These are phyloP conservation scores for Exaiptasia diaphana DNA, from an alignment of 64 coral and sea anemone species.

Conservation along the genomic window DNA sequence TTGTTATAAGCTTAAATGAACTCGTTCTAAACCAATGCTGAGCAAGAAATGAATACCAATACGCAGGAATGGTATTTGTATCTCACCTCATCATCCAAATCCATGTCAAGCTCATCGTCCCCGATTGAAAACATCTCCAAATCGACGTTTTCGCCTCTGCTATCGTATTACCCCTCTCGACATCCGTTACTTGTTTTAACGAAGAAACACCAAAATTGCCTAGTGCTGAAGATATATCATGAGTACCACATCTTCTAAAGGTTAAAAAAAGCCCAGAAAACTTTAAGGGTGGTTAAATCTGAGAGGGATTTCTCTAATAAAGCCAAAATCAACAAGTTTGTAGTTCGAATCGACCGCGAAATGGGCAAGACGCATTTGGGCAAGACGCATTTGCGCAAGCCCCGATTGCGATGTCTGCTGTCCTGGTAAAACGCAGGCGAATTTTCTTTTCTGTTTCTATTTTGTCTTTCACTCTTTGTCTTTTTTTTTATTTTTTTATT, in stretches of 20 bases:
- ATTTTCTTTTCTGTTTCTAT: too few relatives aligned
- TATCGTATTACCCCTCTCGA: not conserved
- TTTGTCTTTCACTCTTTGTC: too few relatives aligned
- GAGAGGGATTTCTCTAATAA: too few relatives aligned
- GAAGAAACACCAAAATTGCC: not conserved
- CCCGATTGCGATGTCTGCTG: too few relatives aligned
- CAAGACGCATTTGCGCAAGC: not conserved
- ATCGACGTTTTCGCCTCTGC: not conserved
- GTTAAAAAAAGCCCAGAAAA: not conserved
- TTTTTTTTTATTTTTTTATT: too few relatives aligned
- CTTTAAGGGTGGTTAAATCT: not conserved
- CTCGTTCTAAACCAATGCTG: too few relatives aligned
- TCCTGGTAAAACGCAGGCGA: too few relatives aligned
- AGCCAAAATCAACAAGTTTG: too few relatives aligned
- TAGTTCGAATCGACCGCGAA: not conserved
- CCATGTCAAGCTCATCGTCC: slow-evolving; percentile 57
- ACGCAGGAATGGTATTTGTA: too few relatives aligned
- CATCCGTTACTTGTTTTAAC: not conserved
- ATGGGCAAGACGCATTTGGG: not conserved
- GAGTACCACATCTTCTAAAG: not conserved
- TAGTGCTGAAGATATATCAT: not conserved
- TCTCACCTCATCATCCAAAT: slow-evolving; percentile 43
- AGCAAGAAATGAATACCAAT: too few relatives aligned
- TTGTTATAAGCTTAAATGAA: too few relatives aligned
- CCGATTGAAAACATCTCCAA: slow-evolving; percentile 55